A percentile compares a stretch with the other conserved stretches of the same genome.
Evolutionary conservation across 2,888 invertebrate species (phyloP).

Genomic region (Andrena hattorfiana): DNA sequence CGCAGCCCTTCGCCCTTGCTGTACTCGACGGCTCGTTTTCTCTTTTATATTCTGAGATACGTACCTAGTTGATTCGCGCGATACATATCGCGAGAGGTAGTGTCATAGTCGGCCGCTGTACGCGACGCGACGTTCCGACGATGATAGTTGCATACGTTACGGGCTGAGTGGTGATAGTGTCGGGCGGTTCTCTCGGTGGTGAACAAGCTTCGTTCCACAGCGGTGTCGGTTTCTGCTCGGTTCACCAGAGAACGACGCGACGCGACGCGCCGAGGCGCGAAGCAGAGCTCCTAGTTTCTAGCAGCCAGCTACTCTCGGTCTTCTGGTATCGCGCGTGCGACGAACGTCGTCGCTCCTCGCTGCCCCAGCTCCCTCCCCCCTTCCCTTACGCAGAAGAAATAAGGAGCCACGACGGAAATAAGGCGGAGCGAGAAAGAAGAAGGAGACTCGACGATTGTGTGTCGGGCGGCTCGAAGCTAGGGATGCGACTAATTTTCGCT

Average conservation of each 20-base stretch:
- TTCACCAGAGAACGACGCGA: neutral
- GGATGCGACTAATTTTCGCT: neutral
- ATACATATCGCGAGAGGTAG: constrained; percentile 81
- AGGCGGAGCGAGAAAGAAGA: neutral
- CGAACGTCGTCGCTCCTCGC: neutral
- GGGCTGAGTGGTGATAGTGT: neutral
- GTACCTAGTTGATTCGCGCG: constrained; percentile 83
- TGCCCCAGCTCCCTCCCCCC: neutral
- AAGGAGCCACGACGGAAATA: constrained; percentile 56
- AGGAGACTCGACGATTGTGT: neutral
- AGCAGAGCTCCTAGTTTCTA: neutral
- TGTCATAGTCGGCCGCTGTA: constrained; percentile 83
- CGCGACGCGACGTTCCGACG: constrained; percentile 1
- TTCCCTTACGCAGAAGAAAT: neutral
- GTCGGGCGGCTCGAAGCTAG: too few species aligned
- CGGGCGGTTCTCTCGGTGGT: neutral
- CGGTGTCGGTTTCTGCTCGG: neutral
- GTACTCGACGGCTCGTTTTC: neutral
- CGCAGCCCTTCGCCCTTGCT: too few species aligned
- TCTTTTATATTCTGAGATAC: constrained; percentile 48
- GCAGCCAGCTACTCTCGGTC: neutral
- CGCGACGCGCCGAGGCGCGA: neutral
- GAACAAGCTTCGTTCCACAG: neutral
- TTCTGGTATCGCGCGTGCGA: neutral
- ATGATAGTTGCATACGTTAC: neutral